Evolutionary conservation across 2,888 invertebrate genomes (phyloP).

Genomic region (Hirtodrosophila alboralis): DNA sequence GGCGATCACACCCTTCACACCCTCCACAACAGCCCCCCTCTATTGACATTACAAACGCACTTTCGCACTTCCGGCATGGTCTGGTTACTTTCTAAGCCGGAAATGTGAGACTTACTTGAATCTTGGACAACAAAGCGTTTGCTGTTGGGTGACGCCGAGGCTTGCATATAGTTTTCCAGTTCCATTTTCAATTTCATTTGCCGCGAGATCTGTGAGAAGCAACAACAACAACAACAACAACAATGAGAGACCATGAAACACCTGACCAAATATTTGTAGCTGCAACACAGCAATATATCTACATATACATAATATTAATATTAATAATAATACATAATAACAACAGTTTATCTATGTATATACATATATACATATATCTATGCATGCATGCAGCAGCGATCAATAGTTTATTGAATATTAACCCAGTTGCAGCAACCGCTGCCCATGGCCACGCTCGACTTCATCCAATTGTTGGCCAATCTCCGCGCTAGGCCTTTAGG

Average conservation of each 20-base stretch:
- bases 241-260: conserved; percentile 46
- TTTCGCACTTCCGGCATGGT: conserved; percentile 57
- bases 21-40: background rate
- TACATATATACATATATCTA: too few species aligned
- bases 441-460: conserved; percentile 64
- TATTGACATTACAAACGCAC: conserved; percentile 34
- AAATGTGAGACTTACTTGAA: conserved; percentile 75
- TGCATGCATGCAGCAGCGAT: too few species aligned
- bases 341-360: conserved; percentile 20
- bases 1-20: conserved; percentile 1
- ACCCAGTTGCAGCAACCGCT: conserved; percentile 68
- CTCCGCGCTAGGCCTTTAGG: conserved; percentile 14
- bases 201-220: conserved; percentile 20
- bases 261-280: conserved; percentile 45
- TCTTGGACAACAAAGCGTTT: conserved; percentile 81
- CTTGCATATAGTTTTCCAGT: conserved; percentile 63
- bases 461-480: conserved; percentile 53
- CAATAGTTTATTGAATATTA: conserved; percentile 45
- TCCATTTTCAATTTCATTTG: conserved; percentile 50
- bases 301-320: conserved; percentile 2
- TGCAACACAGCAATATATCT: conserved; percentile 11
- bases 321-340: conserved; percentile 4
- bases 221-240: background rate
- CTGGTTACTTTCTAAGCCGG: conserved; percentile 59
- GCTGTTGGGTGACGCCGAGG: conserved; percentile 61